Base-by-base conservation (phyloP, 2,113 vertebrate species). In the Alligator sinensis region DNA sequence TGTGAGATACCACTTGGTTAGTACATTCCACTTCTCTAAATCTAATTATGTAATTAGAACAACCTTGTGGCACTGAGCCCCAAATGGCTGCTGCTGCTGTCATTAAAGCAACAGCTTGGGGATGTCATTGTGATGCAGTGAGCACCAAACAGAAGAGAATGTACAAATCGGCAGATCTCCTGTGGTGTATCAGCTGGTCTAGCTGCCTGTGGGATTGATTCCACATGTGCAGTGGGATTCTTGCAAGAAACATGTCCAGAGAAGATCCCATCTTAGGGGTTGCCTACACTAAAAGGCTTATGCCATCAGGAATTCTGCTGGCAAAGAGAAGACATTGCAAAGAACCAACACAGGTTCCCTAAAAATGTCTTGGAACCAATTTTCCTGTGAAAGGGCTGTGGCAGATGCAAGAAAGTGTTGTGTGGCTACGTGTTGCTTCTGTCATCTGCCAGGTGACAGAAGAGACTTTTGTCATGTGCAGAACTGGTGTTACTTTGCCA, bases 71-170 rank as follows among this genome's bases (percentile, higher is more conserved):
- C 74, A 28, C 27, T 47, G 30, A 84, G 12, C 4, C 19, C 74
- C 22, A 27, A 2, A 24, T n/a, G 27, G 75, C 82, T 5, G 14
- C 0, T 38, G 0, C 19, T 54, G 64, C 47, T 74, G 70, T 47
- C 34, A 12, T 47, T 74, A 47, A 24, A 47, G 22, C 70, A 14
- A 11, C 6, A 34, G 21, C 21, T 64, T 11, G 22, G 0, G 0
- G n/a, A 9, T n/a, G 75, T 17, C 28, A 7, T 21, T 68, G 60
- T 30, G 81, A 13, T n/a, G 64, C 22, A 34, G n/a, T 9, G 62
- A 55, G 9, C 1, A 3, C 6, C 28, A 47, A 18, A 38, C 19
- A 22, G 77, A 9, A 34, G 30, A n/a, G 58, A 76, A 28, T n/a
- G 16, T 28, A 27, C 47, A 76, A 28, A 27, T 21, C 54, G 9